phyloP scores from a whole-genome alignment of 1,140 invertebrate species.

The Drosophila guanche region DNA sequence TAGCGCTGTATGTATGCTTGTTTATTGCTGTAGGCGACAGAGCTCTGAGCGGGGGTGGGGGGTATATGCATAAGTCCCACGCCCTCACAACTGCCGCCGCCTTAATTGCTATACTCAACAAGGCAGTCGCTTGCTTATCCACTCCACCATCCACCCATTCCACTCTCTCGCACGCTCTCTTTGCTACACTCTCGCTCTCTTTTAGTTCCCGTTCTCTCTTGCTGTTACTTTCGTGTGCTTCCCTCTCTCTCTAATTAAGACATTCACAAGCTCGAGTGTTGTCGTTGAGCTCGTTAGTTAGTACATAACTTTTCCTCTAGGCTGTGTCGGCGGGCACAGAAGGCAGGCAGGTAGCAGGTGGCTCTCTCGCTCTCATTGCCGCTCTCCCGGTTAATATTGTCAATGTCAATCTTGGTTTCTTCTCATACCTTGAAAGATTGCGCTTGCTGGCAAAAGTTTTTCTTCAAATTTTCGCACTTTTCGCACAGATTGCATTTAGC shows the following conservation, averaged over 20 bases:
- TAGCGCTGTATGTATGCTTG: neutral
- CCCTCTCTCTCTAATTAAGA: slow-evolving; percentile 69
- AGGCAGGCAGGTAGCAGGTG: neutral
- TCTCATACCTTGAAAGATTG: slow-evolving; percentile 28
- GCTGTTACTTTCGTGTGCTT: too few relatives aligned
- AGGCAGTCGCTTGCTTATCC: neutral
- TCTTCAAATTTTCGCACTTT: slow-evolving; percentile 81
- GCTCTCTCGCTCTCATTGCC: too few relatives aligned
- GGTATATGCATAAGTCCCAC: slow-evolving; percentile 6
- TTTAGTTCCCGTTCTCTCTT: neutral
- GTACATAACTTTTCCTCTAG: slow-evolving; percentile 78
- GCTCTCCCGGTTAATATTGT: slow-evolving; percentile 28
- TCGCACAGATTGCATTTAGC: slow-evolving; percentile 59
- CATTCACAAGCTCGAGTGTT: slow-evolving; percentile 77
- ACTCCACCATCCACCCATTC: too few relatives aligned
- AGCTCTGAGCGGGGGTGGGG: neutral
- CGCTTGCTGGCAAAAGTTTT: slow-evolving; percentile 52
- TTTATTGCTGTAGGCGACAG: slow-evolving; percentile 30
- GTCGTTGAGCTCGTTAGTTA: slow-evolving; percentile 82
- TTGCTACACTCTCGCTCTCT: neutral
- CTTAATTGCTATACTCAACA: slow-evolving; percentile 75
- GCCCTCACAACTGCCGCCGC: slow-evolving; percentile 51
- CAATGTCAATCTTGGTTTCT: slow-evolving; percentile 61
- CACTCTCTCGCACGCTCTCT: slow-evolving; percentile 6
- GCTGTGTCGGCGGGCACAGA: slow-evolving; percentile 14